These are phyloP conservation scores for Limnephilus lunatus DNA, from an alignment of 2,888 invertebrate species.

Conservation along the genomic window DNA sequence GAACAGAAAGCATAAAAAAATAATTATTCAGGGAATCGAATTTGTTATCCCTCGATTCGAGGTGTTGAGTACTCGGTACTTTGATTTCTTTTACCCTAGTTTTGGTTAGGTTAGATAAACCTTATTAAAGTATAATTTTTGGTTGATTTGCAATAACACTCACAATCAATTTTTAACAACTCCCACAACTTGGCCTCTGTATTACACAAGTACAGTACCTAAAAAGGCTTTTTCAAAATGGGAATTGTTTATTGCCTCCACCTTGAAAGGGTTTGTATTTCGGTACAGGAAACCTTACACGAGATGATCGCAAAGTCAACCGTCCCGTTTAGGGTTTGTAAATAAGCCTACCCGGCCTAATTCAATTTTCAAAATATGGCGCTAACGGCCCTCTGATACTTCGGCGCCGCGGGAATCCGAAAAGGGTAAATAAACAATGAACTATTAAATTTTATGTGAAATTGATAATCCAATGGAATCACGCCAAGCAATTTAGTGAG, in stretches of 20 bases:
- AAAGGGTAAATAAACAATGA: slow-evolving; percentile 4
- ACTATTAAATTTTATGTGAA: not conserved
- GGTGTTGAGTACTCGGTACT: no score
- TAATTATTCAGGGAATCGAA: no score
- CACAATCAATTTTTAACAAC: not conserved
- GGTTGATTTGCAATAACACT: not conserved
- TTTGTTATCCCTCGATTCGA: no score
- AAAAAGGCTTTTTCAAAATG: not conserved
- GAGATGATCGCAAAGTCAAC: not conserved
- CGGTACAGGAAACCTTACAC: not conserved
- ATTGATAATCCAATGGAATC: not conserved
- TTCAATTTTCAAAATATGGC: slow-evolving; percentile 18
- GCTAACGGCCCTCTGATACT: not conserved
- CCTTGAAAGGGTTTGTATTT: not conserved
- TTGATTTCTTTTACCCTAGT: no score
- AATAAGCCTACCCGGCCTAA: not conserved
- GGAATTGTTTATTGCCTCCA: not conserved
- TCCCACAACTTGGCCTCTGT: not conserved
- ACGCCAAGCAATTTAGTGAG: not conserved
- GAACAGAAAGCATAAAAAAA: no score
- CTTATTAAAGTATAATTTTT: not conserved
- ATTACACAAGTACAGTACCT: not conserved
- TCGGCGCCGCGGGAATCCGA: not conserved
- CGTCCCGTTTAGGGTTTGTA: not conserved
- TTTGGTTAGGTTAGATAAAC: not conserved